Evolutionary conservation across 1,140 invertebrate species (phyloP), one percentile per base, ranked within the genome.

Genomic region (Pogonomyrmex californicus): DNA sequence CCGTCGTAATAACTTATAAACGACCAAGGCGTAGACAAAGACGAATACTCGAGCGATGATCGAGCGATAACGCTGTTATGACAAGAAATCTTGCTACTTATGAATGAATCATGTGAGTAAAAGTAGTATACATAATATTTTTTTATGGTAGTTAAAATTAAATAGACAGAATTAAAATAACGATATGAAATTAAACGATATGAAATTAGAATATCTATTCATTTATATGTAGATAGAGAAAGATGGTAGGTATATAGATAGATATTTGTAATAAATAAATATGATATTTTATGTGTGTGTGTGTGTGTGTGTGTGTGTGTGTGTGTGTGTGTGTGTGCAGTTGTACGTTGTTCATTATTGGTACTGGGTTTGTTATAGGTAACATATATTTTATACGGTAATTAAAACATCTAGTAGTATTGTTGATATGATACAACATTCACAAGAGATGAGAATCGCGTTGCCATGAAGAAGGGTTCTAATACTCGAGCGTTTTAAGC

Each of bases 1-100:
- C 73, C 23, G 17, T 78, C 71, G 63, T 85, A 87, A 71, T 71
- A 65, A 38, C 36, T 58, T 65, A 23, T 23, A 56, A 58, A 81
- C 36, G 71, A 73, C 51, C 51, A 58, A 63, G 49, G 56, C 65
- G 38, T 62, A 60, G 60, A 56, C 58, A 14, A 73, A 36, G 44
- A 56, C 4, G 30, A 33, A 54, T 36, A 51, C 23, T 41, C 63
- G 9, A 63, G 4, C 5, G 36, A n/a, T 58, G 51, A 70, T 44
- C 78, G 65, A 23, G 23, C 23, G 23, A 23, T 23, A 23, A 58
- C 17, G 23, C 6, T 41, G 62, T 5, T 47, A 7, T 12, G 47
- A 54, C 38, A 70, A 44, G 33, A 14, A 81, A 58, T 44, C 51
- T 33, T 38, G 36, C 47, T 60, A 56, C 36, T 62, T 49, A 62